Evolutionary conservation across 2,888 invertebrate species (phyloP).

Genomic region (Cryptocephalus moraei): DNA sequence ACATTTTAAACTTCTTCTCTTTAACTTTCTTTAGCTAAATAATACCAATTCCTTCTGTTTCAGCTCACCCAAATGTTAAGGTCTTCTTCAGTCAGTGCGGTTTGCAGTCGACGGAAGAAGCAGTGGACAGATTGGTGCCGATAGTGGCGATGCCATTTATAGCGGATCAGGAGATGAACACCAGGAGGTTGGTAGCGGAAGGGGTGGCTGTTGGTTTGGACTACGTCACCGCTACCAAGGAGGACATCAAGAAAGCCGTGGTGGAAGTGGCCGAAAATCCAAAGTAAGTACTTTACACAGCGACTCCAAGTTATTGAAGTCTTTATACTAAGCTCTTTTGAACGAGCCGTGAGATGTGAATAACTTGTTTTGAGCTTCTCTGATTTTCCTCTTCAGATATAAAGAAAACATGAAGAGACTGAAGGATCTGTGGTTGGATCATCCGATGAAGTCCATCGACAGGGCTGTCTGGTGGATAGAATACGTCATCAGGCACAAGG

Average conservation of each 20-base stretch:
- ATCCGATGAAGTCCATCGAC: conserved; percentile 21
- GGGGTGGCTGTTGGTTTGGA: conserved; percentile 21
- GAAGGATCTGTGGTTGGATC: conserved; percentile 13
- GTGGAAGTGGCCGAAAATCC: conserved; percentile 22
- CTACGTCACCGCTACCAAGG: conserved; percentile 20
- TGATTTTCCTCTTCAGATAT: conserved; percentile 11
- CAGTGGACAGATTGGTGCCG: conserved; percentile 23
- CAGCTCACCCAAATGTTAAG: conserved; percentile 27
- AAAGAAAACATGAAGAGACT: conserved; percentile 17
- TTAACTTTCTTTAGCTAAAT: not conserved
- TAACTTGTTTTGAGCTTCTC: too few species aligned
- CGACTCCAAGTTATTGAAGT: too few species aligned
- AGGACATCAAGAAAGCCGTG: conserved; percentile 19
- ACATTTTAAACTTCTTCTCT: not conserved
- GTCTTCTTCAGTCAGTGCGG: conserved; percentile 26
- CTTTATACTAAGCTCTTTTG: too few species aligned
- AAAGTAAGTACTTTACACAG: conserved; percentile 13
- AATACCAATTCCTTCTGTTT: not conserved
- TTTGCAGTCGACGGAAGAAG: conserved; percentile 26
- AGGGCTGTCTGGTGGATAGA: conserved; percentile 26
- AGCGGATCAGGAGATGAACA: conserved; percentile 26
- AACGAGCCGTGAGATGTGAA: too few species aligned
- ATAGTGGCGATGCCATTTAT: conserved; percentile 27
- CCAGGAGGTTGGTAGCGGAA: conserved; percentile 15
- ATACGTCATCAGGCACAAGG: conserved; percentile 27